phyloP scores from a whole-genome alignment of 2,888 invertebrate genomes.

The Tetragnatha montana region DNA sequence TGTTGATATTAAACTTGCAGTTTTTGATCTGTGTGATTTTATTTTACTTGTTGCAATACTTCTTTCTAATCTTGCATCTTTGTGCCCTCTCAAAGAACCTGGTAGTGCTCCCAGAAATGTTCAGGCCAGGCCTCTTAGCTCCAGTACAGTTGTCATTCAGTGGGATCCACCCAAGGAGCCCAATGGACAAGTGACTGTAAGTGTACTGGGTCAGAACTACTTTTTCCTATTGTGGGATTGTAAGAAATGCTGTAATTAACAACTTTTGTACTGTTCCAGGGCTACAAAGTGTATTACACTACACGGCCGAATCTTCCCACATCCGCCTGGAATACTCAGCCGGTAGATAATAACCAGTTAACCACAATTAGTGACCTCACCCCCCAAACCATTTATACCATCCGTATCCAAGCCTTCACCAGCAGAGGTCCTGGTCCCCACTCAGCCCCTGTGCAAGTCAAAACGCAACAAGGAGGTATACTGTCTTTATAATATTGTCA shows the following conservation, averaged over 20 bases:
- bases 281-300: constrained; percentile 97
- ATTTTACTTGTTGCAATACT: background rate
- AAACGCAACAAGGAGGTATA: constrained; percentile 89
- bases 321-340: constrained; percentile 93
- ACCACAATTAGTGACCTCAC: constrained; percentile 94
- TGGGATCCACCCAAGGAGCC: constrained; percentile 99
- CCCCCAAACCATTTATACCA: constrained; percentile 95
- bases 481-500: background rate
- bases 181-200: constrained; percentile 92
- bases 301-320: constrained; percentile 90
- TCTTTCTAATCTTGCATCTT: background rate
- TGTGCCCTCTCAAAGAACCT: constrained; percentile 83
- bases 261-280: constrained; percentile 75
- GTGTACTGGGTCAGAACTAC: background rate
- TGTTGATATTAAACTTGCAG: too few relatives aligned
- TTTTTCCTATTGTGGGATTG: too few relatives aligned
- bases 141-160: constrained; percentile 96
- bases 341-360: constrained; percentile 93
- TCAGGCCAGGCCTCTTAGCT: constrained; percentile 93
- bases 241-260: background rate
- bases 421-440: constrained; percentile 96
- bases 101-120: constrained; percentile 96
- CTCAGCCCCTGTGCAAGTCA: constrained; percentile 94
- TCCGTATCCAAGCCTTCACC: constrained; percentile 93
- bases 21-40: background rate